Conservation (phyloP, 2,888 invertebrate species). For the Chelonus formosanus region DNA sequence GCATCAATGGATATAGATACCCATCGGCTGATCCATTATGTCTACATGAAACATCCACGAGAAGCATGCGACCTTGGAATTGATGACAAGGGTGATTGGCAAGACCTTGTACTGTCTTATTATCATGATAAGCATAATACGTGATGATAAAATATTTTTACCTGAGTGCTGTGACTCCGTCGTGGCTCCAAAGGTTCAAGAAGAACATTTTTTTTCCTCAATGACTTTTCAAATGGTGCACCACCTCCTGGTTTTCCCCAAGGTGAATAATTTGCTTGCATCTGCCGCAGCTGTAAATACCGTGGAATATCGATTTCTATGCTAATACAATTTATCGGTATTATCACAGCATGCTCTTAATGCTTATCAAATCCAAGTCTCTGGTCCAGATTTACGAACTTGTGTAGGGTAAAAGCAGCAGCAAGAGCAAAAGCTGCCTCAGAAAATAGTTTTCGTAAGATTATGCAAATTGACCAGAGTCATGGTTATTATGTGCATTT, state of each 20-base stretch:
- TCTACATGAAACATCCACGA: conserved; percentile 4
- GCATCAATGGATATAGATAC: not conserved
- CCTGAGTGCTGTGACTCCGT: conserved; percentile 25
- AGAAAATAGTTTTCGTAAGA: conserved; percentile 1
- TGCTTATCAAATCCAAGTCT: conserved; percentile 20
- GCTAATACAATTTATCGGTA: conserved; percentile 24
- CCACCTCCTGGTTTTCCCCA: conserved; percentile 83
- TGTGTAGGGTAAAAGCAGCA: not conserved
- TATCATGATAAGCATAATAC: too few species aligned
- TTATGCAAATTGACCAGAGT: conserved; percentile 4
- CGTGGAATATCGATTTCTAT: conserved; percentile 20
- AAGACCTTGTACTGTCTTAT: not conserved
- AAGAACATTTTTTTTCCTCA: conserved; percentile 75
- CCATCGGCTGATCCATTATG: too few species aligned
- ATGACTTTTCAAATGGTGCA: conserved; percentile 72
- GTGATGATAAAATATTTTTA: conserved; percentile 34
- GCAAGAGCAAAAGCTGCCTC: not conserved
- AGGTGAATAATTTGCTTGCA: conserved; percentile 79
- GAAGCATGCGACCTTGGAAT: not conserved
- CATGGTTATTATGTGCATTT: too few species aligned
- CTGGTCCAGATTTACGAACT: not conserved
- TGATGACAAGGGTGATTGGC: conserved; percentile 2
- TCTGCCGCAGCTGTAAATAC: conserved; percentile 69
- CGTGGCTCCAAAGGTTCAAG: conserved; percentile 67
- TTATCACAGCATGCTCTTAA: conserved; percentile 17